Conservation (phyloP, 2,113 vertebrate species). For the Xiphorhynchus elegans region DNA sequence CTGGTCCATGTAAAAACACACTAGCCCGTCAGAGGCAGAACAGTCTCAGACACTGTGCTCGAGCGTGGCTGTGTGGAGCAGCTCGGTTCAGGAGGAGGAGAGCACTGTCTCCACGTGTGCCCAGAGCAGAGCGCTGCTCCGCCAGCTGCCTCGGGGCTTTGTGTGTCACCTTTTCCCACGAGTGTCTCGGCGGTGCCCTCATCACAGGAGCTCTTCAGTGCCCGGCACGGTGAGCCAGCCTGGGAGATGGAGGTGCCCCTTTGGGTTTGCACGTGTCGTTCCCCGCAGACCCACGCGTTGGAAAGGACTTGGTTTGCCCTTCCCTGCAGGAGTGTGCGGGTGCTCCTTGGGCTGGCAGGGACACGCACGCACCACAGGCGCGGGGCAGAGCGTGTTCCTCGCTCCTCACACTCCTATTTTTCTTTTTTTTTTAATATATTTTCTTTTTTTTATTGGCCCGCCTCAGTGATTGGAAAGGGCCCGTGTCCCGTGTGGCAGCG, state of each 20-base stretch:
- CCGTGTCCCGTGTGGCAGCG: slow-evolving; percentile 61
- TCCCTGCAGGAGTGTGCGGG: neutral
- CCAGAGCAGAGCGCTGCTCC: neutral
- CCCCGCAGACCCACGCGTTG: neutral
- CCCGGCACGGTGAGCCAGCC: neutral
- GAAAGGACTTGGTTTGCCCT: neutral
- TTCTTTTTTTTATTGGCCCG: slow-evolving; percentile 64
- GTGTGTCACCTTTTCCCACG: slow-evolving; percentile 16
- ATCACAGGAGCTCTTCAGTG: neutral
- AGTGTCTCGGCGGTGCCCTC: slow-evolving; percentile 30
- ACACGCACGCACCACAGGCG: neutral
- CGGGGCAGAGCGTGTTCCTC: neutral
- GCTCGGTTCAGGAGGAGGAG: neutral
- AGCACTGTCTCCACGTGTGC: neutral
- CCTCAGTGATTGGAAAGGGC: slow-evolving; percentile 84
- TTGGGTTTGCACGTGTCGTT: neutral
- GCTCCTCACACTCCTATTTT: neutral
- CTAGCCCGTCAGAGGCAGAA: too few species aligned
- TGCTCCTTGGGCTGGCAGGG: neutral
- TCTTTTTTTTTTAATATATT: neutral
- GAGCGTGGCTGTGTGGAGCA: neutral
- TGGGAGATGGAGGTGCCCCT: neutral
- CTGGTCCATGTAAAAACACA: too few species aligned
- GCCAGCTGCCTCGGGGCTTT: neutral
- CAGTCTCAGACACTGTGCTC: neutral